Base-by-base conservation (phyloP, 2,888 invertebrate species). In the Leuctra nigra region DNA sequence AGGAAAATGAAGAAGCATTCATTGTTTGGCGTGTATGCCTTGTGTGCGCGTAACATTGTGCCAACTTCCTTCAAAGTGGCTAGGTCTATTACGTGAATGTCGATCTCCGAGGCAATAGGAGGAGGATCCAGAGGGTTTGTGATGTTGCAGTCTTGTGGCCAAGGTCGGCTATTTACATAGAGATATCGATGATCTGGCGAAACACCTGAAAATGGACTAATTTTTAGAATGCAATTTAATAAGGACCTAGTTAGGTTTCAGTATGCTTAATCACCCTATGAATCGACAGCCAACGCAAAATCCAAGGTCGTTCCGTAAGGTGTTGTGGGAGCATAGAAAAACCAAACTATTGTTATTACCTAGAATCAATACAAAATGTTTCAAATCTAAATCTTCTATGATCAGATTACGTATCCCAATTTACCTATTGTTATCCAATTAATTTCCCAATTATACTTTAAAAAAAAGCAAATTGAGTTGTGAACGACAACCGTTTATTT, bases 1-100 rank as follows among this genome's bases (percentile, higher is more conserved):
- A 91, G 74, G 70, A 91, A 91, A 66, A 91, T 89, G 67, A 90
- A 90, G 69, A 89, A 91, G 65, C 90, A 91, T 67, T 90, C 88
- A 56, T 87, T 86, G 67, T 88, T 88, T 1, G 88, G 84, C 2
- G 90, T 90, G 68, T 86, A 91, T 0, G 88, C 89, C 68, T 86
- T 86, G 69, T 90, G 90, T 1, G 87, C 80, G 58, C 86, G 75
- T 24, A 87, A 70, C 83, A 89, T 87, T 56, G 82, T 85, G 3
- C 89, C 90, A 3, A 89, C 86, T 68, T 81, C 81, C 66, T 83
- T 81, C 59, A 90, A 73, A 0, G 84, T 87, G 57, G 81, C 79
- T 62, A 91, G 74, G 73, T 91, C 91, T 64, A 91, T 89, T 0
- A 91, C 89, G 66, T 90, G 90, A 63, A 91, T 86, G 67, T 91